Evolutionary conservation across 2,113 vertebrate species (phyloP).

Genomic region (Drymodes brunneopygia): DNA sequence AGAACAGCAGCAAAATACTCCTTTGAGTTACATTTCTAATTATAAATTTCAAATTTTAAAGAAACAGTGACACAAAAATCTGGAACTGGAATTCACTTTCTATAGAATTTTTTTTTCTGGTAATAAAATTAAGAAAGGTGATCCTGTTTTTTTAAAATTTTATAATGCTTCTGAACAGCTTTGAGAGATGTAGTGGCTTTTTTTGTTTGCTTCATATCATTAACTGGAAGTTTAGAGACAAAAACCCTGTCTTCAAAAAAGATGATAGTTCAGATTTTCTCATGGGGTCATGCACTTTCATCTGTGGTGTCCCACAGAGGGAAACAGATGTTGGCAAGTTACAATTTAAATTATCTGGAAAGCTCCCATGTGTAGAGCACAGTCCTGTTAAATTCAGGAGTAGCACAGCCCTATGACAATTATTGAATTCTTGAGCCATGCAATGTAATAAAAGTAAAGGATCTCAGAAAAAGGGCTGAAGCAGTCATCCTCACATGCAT

Average conservation of each 20-base stretch:
- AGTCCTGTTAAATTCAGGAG: neutral
- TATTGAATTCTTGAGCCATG: neutral
- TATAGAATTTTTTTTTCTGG: slow-evolving; percentile 19
- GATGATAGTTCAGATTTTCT: slow-evolving; percentile 29
- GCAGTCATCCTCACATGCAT: neutral
- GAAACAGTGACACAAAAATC: neutral
- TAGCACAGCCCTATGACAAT: neutral
- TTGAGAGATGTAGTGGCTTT: neutral
- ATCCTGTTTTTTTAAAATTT: neutral
- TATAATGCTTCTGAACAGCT: neutral
- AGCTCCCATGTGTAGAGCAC: neutral
- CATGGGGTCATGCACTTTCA: slow-evolving; percentile 42
- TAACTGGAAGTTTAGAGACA: neutral
- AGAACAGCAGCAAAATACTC: slow-evolving; percentile 28
- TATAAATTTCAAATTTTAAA: neutral
- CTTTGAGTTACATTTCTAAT: slow-evolving; percentile 25
- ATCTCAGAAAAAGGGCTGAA: neutral
- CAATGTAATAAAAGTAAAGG: neutral
- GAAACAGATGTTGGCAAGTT: slow-evolving; percentile 55
- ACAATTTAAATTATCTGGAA: slow-evolving; percentile 25
- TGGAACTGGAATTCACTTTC: neutral
- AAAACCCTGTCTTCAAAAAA: neutral
- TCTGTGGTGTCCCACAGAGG: slow-evolving; percentile 44
- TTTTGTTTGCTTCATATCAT: neutral
- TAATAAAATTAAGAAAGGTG: slow-evolving; percentile 30